A percentile compares a stretch with the other conserved stretches of the same genome.
phyloP scores from a whole-genome alignment of 1,140 invertebrate genomes.

The Neuroterus valhalla region DNA sequence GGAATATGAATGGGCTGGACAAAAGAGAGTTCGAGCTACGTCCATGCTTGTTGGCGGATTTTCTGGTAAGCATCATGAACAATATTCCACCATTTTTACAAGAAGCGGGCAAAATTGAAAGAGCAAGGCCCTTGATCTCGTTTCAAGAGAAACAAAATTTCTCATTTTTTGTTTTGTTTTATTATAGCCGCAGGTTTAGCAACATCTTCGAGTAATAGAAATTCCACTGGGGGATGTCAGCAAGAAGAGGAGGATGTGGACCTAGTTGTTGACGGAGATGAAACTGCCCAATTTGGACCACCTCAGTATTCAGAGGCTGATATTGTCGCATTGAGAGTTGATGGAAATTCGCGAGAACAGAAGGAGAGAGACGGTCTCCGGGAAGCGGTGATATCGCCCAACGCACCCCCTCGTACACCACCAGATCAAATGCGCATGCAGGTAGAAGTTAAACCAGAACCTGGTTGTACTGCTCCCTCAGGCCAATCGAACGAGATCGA shows the following conservation, averaged over 20 bases:
- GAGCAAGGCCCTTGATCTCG: too few species aligned
- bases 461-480: constrained; percentile 65
- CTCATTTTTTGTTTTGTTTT: background rate
- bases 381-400: constrained; percentile 77
- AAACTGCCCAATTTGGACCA: constrained; percentile 85
- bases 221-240: constrained; percentile 60
- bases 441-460: constrained; percentile 72
- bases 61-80: constrained; percentile 71
- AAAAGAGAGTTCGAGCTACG: constrained; percentile 83
- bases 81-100: too few species aligned
- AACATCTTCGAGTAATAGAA: constrained; percentile 74
- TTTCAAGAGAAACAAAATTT: too few species aligned
- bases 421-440: constrained; percentile 60
- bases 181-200: constrained; percentile 74
- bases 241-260: constrained; percentile 88
- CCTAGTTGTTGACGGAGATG: constrained; percentile 86
- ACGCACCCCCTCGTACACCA: constrained; percentile 62
- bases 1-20: constrained; percentile 89
- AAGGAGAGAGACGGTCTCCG: constrained; percentile 78
- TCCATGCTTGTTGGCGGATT: constrained; percentile 83
- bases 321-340: constrained; percentile 78
- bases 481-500: constrained; percentile 58
- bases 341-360: constrained; percentile 76
- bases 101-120: too few species aligned
- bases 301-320: constrained; percentile 88